Conservation (phyloP, 2,888 invertebrate genomes). For the Torymus texanus region DNA sequence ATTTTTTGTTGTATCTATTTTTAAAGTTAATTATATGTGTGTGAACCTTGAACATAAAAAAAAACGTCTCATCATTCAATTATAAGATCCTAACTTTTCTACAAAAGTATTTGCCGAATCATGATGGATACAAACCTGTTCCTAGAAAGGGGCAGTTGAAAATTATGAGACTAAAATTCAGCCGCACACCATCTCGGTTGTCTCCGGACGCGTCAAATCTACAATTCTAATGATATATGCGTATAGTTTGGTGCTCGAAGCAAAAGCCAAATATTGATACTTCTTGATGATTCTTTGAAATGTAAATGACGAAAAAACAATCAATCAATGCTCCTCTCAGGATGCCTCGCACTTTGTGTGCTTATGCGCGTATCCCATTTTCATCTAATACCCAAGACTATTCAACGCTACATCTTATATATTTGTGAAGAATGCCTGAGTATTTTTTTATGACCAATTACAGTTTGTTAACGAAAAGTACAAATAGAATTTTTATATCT, state of each 20-base stretch:
- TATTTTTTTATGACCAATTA: too few relatives aligned
- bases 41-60: too few relatives aligned
- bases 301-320: conserved; percentile 39
- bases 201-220: conserved; percentile 30
- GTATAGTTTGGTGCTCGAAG: conserved; percentile 4
- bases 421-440: too few relatives aligned
- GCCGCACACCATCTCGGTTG: conserved; percentile 20
- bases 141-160: conserved; percentile 6
- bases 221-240: conserved; percentile 43
- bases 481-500: too few relatives aligned
- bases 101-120: conserved; percentile 31
- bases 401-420: too few relatives aligned
- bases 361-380: too few relatives aligned
- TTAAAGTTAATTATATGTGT: too few relatives aligned
- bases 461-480: too few relatives aligned
- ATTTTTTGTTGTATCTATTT: too few relatives aligned
- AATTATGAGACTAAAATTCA: conserved; percentile 24
- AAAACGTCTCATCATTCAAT: too few relatives aligned
- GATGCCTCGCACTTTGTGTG: too few relatives aligned
- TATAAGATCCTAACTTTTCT: neutral
- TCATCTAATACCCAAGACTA: too few relatives aligned
- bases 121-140: conserved; percentile 13
- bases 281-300: conserved; percentile 42
- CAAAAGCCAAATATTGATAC: conserved; percentile 36
- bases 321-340: conserved; percentile 22